Evolutionary conservation across 2,888 invertebrate genomes (phyloP), one percentile per base, ranked within the genome.

Genomic region (Coleophora flavipennella): DNA sequence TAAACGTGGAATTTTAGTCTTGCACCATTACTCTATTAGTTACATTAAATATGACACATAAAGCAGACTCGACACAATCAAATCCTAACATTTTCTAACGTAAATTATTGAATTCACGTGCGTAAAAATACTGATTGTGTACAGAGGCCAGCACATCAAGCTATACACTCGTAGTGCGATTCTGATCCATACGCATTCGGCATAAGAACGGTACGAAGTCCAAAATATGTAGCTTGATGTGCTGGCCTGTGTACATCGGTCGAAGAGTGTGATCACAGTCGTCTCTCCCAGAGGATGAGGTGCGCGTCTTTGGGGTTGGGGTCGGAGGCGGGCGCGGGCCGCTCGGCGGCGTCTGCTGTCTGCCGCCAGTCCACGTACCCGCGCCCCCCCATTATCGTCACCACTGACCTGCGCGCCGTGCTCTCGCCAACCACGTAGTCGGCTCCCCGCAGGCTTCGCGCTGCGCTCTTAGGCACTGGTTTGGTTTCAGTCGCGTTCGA

Each of bases 351-450:
- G 64, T 90, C 89, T 58, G 90, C 89, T 12, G 91, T 88, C 58
- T 93, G 93, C 40, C 93, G 86, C 91, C 94, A 93, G 75, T 94
- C 93, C 13, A 93, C 89, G 62, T 96, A 96, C 2, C 96, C 96
- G 9, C 94, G 87, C 1, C 96, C 96, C 0, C 95, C 96, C 86
- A 94, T 93, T 38, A 96, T 76, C 0, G 94, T 94, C 33, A 96
- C 89, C 20, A 95, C 91, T 0, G 95, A 95, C 44, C 92, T 84
- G 49, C 92, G 70, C 45, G 88, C 86, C 55, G 87, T 49, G 57
- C 87, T 60, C 51, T 71, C 69, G 31, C 84, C 67, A 48, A 84
- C 59, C 40, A 72, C 66, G 47, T 79, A 80, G 50, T 81, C 79
- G 7, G 77, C 68, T 1, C 79, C 83, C 13, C 83, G 75, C 13